Evolutionary conservation across 2,113 vertebrate genomes (phyloP).

Genomic region (Craseonycteris thonglongyai): DNA sequence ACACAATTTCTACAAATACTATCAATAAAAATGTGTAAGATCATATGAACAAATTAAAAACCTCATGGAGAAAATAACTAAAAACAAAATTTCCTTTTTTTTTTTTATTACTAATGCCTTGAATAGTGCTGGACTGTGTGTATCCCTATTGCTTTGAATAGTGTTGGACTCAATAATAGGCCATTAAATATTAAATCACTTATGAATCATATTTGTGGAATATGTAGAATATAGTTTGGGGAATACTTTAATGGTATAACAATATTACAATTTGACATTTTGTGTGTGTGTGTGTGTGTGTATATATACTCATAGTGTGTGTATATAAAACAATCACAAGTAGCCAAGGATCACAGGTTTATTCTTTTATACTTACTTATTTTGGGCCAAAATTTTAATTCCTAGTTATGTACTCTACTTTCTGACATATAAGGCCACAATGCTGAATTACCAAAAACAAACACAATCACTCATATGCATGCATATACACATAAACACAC

Average conservation of each 20-base stretch:
- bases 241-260: neutral
- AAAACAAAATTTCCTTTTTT: too few species aligned
- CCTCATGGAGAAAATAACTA: neutral
- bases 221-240: neutral
- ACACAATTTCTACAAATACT: neutral
- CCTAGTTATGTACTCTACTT: neutral
- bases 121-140: too few species aligned
- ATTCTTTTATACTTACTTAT: neutral
- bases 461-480: neutral
- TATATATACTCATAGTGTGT: neutral
- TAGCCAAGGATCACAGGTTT: neutral
- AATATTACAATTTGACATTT: neutral
- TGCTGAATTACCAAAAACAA: neutral
- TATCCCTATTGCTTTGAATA: neutral
- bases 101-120: too few species aligned
- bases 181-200: neutral
- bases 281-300: neutral
- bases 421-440: neutral
- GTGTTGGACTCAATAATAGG: neutral
- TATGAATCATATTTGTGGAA: neutral
- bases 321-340: neutral
- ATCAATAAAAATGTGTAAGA: neutral
- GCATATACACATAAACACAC: neutral
- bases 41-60: neutral
- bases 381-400: neutral